Conservation (phyloP, 2,797 vertebrate species). For the Huso huso region DNA sequence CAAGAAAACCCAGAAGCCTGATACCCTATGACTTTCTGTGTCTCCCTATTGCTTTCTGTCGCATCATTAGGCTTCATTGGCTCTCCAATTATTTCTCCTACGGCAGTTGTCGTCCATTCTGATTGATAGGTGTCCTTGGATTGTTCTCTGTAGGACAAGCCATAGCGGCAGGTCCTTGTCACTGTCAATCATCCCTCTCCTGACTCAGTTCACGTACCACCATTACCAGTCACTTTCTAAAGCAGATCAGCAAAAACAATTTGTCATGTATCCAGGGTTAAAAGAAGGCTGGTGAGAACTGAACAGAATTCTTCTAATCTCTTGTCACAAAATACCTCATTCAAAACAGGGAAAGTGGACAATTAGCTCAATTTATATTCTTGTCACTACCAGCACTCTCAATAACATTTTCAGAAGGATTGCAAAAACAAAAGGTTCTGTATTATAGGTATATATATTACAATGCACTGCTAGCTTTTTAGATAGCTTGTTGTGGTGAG, state of each 20-base stretch:
- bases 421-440: too few species aligned
- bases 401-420: too few species aligned
- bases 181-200: constrained; percentile 50
- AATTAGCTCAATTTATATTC: background rate
- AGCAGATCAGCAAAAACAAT: constrained; percentile 22
- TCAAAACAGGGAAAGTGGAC: constrained; percentile 3
- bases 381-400: too few species aligned
- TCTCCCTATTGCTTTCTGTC: constrained; percentile 61
- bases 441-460: too few species aligned
- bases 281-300: constrained; percentile 1
- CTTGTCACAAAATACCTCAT: constrained; percentile 13
- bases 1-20: constrained; percentile 47
- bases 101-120: constrained; percentile 50
- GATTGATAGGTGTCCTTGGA: constrained; percentile 76
- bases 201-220: constrained; percentile 22
- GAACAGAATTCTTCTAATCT: background rate
- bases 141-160: constrained; percentile 53
- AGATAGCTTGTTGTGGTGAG: too few species aligned
- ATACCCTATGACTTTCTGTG: constrained; percentile 21
- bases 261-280: constrained; percentile 11
- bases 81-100: constrained; percentile 66
- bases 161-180: constrained; percentile 32
- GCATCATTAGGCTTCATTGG: constrained; percentile 70
- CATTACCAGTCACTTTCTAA: constrained; percentile 6
- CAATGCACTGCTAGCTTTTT: too few species aligned